A percentile compares a stretch with the other conserved stretches of the same genome.
These are phyloP conservation scores for Zaprionus camerounensis DNA, from an alignment of 1,140 invertebrate species.

Conservation along the genomic window DNA sequence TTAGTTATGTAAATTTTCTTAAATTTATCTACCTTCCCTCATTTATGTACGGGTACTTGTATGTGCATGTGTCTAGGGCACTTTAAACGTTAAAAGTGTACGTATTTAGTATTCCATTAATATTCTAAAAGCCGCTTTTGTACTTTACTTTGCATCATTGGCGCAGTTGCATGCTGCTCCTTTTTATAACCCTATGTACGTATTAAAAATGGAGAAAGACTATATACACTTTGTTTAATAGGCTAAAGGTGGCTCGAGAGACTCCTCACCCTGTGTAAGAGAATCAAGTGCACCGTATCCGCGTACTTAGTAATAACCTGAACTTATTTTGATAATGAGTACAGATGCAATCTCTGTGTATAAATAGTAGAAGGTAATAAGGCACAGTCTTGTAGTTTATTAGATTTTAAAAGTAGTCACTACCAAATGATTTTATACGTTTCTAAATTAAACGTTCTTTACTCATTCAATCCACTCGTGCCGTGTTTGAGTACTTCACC, in stretches of 20 bases:
- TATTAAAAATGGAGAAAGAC: not conserved
- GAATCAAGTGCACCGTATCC: too few relatives aligned
- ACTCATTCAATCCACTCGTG: not conserved
- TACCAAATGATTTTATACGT: too few relatives aligned
- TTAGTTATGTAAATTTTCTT: not conserved
- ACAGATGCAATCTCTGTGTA: too few relatives aligned
- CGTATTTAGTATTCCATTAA: constrained; percentile 84
- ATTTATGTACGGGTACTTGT: not conserved
- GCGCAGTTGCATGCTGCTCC: constrained; percentile 55
- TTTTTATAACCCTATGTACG: constrained; percentile 41
- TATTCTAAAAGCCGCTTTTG: constrained; percentile 83
- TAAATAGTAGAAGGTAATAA: too few relatives aligned
- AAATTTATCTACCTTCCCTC: not conserved
- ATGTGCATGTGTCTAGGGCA: constrained; percentile 18
- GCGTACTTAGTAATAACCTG: too few relatives aligned
- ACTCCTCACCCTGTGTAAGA: not conserved
- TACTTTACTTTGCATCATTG: constrained; percentile 74
- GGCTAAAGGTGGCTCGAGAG: not conserved
- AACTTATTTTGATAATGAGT: too few relatives aligned
- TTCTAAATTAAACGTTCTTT: not conserved
- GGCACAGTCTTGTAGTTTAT: too few relatives aligned
- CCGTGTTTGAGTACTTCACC: constrained; percentile 15
- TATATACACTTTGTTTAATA: not conserved
- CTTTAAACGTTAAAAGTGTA: constrained; percentile 32
- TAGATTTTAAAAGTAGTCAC: too few relatives aligned